phyloP scores from a whole-genome alignment of 2,888 invertebrate genomes.

The Mythimna vitellina region DNA sequence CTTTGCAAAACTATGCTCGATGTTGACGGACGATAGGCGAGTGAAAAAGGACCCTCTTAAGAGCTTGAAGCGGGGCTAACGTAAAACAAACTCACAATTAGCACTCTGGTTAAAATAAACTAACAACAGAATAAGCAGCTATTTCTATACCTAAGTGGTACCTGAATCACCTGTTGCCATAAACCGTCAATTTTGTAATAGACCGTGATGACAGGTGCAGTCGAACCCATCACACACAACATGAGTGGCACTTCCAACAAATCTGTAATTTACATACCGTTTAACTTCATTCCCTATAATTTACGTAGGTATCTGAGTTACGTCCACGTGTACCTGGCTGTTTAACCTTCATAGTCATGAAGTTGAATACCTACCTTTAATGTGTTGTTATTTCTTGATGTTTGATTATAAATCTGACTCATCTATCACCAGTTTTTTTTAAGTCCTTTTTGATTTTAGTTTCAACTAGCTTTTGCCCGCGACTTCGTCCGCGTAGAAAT shows the following conservation, averaged over 20 bases:
- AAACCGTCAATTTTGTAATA: constrained; percentile 13
- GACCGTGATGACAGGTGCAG: constrained; percentile 16
- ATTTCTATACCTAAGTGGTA: constrained; percentile 4
- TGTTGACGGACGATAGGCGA: no score
- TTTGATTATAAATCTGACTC: background rate
- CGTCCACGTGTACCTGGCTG: background rate
- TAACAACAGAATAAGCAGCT: constrained; percentile 1
- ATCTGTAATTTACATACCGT: constrained; percentile 34
- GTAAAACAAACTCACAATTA: no score
- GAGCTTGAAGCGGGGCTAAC: no score
- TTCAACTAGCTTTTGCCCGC: no score
- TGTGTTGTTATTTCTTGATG: background rate
- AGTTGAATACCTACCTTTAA: background rate
- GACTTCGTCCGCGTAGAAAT: no score
- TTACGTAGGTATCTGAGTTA: constrained; percentile 2
- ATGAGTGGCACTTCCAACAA: background rate
- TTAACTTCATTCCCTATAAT: constrained; percentile 19
- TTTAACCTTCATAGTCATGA: background rate
- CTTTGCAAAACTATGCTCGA: no score
- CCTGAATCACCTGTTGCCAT: constrained; percentile 15
- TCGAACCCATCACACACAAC: constrained; percentile 14
- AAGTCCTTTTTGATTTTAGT: no score
- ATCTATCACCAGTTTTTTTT: no score
- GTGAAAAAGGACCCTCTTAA: no score
- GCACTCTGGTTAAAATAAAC: background rate